Percentiles rank a stretch among this genome's conserved stretches.
These are phyloP conservation scores for Drosophila kanapiae DNA, from an alignment of 1,140 invertebrate genomes.

Conservation along the genomic window DNA sequence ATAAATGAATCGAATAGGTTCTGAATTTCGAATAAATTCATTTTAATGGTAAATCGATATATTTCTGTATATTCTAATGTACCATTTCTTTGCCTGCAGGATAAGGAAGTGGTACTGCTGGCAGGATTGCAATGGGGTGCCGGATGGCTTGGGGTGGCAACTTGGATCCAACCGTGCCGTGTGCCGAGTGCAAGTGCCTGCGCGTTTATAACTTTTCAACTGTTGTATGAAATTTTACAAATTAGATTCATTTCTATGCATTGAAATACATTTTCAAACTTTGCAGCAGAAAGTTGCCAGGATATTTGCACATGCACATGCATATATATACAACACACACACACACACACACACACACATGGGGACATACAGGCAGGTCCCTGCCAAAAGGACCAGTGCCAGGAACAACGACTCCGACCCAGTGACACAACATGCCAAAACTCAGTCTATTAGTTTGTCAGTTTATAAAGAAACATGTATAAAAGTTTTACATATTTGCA, in stretches of 20 bases:
- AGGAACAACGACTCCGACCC: constrained; percentile 41
- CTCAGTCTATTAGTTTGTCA: constrained; percentile 83
- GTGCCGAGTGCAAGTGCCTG: constrained; percentile 78
- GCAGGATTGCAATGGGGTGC: constrained; percentile 23
- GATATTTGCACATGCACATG: constrained; percentile 64
- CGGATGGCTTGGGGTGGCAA: background rate
- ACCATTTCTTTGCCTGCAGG: constrained; percentile 12
- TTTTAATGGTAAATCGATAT: background rate
- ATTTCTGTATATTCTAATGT: background rate
- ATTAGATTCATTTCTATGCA: constrained; percentile 84
- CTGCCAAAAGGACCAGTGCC: constrained; percentile 31
- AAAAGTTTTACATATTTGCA: constrained; percentile 81
- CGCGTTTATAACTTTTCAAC: constrained; percentile 84
- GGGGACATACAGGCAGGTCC: constrained; percentile 35
- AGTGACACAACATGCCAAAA: constrained; percentile 75
- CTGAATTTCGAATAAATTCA: background rate
- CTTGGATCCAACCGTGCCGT: constrained; percentile 47
- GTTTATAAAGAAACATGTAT: constrained; percentile 83
- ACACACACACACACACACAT: constrained; percentile 39
- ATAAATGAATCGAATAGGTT: background rate
- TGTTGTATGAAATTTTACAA: constrained; percentile 84
- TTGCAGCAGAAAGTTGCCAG: constrained; percentile 77
- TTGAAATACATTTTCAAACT: constrained; percentile 84
- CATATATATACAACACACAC: constrained; percentile 35
- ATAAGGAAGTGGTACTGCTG: constrained; percentile 17